phyloP scores from a whole-genome alignment of 2,113 vertebrate genomes.

The Nyctereutes procyonoides region DNA sequence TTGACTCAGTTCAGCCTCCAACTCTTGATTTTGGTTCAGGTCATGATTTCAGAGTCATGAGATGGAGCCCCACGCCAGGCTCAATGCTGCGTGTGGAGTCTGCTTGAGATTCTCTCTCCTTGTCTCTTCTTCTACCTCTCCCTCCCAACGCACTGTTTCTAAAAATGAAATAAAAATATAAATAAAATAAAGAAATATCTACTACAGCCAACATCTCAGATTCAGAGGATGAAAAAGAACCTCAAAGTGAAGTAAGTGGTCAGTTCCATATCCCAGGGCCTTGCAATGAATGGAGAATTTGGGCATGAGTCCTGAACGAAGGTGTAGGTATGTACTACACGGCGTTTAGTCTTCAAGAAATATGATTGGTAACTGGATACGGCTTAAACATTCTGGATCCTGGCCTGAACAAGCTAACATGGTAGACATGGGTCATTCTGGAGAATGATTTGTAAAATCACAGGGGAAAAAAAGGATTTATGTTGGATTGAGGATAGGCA shows the following conservation, averaged over 20 bases:
- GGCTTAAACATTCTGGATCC: background rate
- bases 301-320: background rate
- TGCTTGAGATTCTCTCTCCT: background rate
- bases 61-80: too few species aligned
- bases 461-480: background rate
- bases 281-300: background rate
- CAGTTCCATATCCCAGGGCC: background rate
- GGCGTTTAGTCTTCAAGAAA: background rate
- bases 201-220: background rate
- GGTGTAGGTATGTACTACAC: background rate
- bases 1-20: too few species aligned
- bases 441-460: background rate
- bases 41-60: too few species aligned
- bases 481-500: background rate
- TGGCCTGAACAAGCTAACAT: background rate
- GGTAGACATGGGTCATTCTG: background rate
- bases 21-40: too few species aligned
- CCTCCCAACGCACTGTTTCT: background rate
- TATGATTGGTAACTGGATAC: background rate
- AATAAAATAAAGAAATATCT: background rate
- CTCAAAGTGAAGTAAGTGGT: background rate
- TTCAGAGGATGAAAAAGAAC: background rate
- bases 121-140: background rate
- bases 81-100: too few species aligned
- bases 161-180: background rate